phyloP scores from a whole-genome alignment of 2,888 invertebrate species.

The Exephanes ischioxanthus region DNA sequence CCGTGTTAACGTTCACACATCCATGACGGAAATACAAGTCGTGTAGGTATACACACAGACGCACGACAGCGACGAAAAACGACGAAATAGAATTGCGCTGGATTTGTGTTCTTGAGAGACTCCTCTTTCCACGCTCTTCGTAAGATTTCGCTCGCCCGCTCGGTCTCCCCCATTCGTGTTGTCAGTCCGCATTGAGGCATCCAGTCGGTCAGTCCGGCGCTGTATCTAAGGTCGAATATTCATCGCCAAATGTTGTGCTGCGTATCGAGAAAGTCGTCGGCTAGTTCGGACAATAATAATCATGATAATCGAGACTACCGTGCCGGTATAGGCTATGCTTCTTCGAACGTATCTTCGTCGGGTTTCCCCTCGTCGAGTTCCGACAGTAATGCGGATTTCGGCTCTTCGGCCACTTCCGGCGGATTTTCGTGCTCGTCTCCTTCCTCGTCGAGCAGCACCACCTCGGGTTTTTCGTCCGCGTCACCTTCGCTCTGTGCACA shows the following conservation, averaged over 20 bases:
- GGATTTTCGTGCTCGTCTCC: conserved; percentile 37
- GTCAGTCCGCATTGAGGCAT: conserved; percentile 47
- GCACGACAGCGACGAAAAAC: not conserved
- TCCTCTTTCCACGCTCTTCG: conserved; percentile 51
- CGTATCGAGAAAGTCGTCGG: conserved; percentile 77
- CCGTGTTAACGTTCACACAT: not conserved
- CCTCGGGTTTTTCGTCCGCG: conserved; percentile 54
- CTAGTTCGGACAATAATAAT: conserved; percentile 27
- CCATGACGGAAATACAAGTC: not conserved
- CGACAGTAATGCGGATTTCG: conserved; percentile 32
- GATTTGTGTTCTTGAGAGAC: conserved; percentile 49
- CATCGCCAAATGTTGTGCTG: conserved; percentile 79
- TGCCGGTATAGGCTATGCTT: not conserved
- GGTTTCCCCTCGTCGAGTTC: conserved; percentile 56
- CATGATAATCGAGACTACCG: conserved; percentile 5
- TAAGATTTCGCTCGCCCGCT: conserved; percentile 38
- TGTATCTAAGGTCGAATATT: not conserved
- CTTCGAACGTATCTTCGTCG: conserved; percentile 38
- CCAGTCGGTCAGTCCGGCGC: conserved; percentile 28
- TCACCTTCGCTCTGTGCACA: conserved; percentile 14
- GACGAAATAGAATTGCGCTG: conserved; percentile 3
- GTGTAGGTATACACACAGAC: not conserved
- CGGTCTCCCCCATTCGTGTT: conserved; percentile 22
- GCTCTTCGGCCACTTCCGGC: conserved; percentile 42
- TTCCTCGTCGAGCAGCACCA: conserved; percentile 16